Conservation (phyloP, 1,140 invertebrate species). For the Lerema accius region DNA sequence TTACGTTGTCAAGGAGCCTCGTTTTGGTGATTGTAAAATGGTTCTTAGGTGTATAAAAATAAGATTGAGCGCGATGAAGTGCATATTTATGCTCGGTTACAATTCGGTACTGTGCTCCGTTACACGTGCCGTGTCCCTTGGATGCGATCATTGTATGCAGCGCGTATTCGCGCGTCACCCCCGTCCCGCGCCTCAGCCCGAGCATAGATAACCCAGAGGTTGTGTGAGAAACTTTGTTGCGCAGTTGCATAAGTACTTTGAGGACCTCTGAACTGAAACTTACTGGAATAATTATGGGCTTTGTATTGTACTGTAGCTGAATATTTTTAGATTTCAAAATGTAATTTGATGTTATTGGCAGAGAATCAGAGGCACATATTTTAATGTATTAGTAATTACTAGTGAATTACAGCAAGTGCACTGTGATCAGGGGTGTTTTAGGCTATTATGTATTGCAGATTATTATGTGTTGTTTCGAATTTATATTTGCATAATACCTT, state of each 20-base stretch:
- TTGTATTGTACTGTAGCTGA: too few relatives aligned
- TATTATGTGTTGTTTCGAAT: too few relatives aligned
- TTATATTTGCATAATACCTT: too few relatives aligned
- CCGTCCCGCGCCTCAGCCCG: slow-evolving; percentile 32
- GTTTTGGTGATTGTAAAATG: background rate
- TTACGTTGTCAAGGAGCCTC: background rate
- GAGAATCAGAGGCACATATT: too few relatives aligned
- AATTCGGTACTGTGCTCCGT: slow-evolving; percentile 67
- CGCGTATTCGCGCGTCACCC: slow-evolving; percentile 66
- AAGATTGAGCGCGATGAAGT: slow-evolving; percentile 18
- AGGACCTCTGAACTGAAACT: background rate
- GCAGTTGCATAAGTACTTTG: slow-evolving; percentile 14
- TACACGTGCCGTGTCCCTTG: slow-evolving; percentile 76
- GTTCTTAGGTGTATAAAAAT: too few relatives aligned
- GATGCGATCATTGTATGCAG: slow-evolving; percentile 80
- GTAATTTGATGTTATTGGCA: too few relatives aligned
- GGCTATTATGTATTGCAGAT: too few relatives aligned
- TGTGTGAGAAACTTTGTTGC: slow-evolving; percentile 21
- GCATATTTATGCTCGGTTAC: slow-evolving; percentile 39
- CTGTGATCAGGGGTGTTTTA: too few relatives aligned
- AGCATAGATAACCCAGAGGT: slow-evolving; percentile 28
- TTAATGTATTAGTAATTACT: too few relatives aligned
- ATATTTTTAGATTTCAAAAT: too few relatives aligned
- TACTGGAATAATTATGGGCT: background rate
- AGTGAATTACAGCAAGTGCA: too few relatives aligned